Evolutionary conservation across 2,888 invertebrate species (phyloP), one percentile per base, ranked within the genome.

Genomic region (Seira ritae): DNA sequence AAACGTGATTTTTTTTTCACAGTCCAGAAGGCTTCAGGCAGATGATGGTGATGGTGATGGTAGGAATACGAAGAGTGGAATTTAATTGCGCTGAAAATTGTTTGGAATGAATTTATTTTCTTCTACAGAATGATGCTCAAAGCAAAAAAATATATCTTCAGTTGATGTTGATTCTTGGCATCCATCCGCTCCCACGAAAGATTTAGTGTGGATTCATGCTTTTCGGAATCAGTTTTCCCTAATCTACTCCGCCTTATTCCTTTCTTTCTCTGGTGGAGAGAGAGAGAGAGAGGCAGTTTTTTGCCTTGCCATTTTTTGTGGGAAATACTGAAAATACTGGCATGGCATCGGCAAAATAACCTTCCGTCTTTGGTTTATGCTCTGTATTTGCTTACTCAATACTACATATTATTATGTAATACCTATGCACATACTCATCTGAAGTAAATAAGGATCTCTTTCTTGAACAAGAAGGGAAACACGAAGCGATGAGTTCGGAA

Each of bases 71-170:
- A 3, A 50, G 31, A 31, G 50, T 50, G 50, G 50, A 50, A 50
- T 50, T 50, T 50, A 50, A 50, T 50, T 50, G 50, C 50, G 50
- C 50, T 50, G 50, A 50, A 50, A 50, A 50, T 50, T 50, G 50
- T 50, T n/a, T 50, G 15, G 50, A 50, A 50, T 50, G 50, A 15
- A 50, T 50, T 50, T 50, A 8, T 50, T 50, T 50, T 50, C 6
- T 50, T 3, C 50, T 15, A n/a, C 50, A 50, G 50, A 15, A 50
- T 50, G 50, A 50, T 50, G 50, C 50, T 50, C 50, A 12, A n/a
- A 50, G 50, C 50, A 50, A 50, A n/a, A 50, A 8, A 50, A 50
- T n/a, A 50, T 50, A 31, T 50, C 50, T 50, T 2, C 50, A n/a
- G n/a, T n/a, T n/a, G n/a, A n/a, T n/a, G n/a, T 50, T 50, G 50